A percentile compares a stretch with the other conserved stretches of the same genome.
These are phyloP conservation scores for Phthorimaea operculella DNA, from an alignment of 1,140 invertebrate genomes.

Conservation along the genomic window DNA sequence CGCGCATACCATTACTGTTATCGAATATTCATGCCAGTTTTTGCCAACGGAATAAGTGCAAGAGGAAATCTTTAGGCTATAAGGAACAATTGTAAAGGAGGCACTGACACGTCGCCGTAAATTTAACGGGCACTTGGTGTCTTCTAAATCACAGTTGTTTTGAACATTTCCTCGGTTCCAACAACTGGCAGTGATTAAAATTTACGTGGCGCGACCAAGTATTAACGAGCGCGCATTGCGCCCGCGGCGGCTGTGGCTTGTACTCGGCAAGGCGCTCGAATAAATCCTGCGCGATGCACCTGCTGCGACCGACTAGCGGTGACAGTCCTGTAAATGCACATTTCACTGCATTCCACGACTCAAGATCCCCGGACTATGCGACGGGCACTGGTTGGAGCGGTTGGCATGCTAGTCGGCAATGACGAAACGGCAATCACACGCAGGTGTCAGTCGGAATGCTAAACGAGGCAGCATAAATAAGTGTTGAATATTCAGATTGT, in stretches of 20 bases:
- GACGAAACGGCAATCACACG: constrained; percentile 42
- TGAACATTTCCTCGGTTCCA: constrained; percentile 54
- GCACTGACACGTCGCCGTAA: not conserved
- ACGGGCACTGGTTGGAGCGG: not conserved
- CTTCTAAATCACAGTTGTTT: constrained; percentile 59
- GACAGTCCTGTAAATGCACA: constrained; percentile 14
- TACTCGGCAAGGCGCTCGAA: constrained; percentile 47
- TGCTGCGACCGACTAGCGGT: constrained; percentile 31
- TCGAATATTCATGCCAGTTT: too few relatives aligned
- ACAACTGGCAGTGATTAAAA: constrained; percentile 66
- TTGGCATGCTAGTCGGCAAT: constrained; percentile 19
- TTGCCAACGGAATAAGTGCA: too few relatives aligned
- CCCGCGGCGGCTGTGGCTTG: constrained; percentile 18
- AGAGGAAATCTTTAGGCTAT: too few relatives aligned
- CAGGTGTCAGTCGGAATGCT: constrained; percentile 59
- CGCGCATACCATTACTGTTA: too few relatives aligned
- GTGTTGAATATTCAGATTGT: constrained; percentile 66
- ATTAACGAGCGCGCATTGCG: constrained; percentile 56
- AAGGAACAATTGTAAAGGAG: not conserved
- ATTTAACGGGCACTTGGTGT: constrained; percentile 26
- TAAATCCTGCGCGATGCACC: constrained; percentile 64
- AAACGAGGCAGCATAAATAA: constrained; percentile 55
- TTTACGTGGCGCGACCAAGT: constrained; percentile 61
- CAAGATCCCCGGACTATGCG: not conserved
- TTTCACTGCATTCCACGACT: constrained; percentile 25